Percentiles rank a stretch among this genome's conserved stretches.
These are phyloP conservation scores for Hormaphis cornu DNA, from an alignment of 1,140 invertebrate genomes.

Conservation along the genomic window DNA sequence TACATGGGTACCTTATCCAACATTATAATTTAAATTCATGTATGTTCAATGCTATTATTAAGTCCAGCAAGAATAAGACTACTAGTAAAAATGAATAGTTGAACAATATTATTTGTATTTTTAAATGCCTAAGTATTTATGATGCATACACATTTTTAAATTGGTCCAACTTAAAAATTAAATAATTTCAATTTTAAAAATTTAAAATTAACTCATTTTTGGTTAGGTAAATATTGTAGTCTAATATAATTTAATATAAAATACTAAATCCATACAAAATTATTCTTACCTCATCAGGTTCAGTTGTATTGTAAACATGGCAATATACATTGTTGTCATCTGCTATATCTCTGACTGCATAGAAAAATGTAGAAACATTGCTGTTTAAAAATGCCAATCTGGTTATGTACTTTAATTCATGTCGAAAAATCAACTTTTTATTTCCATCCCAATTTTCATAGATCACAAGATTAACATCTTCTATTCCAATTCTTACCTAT, in stretches of 20 bases:
- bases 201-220: too few species aligned
- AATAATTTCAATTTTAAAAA: too few species aligned
- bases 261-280: not conserved
- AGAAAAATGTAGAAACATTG: conserved; percentile 49
- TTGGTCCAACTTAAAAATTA: too few species aligned
- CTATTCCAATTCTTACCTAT: conserved; percentile 54
- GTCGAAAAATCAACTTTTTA: conserved; percentile 36
- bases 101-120: not conserved
- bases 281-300: conserved; percentile 52
- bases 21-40: not conserved
- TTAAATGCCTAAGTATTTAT: not conserved
- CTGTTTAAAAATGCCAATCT: conserved; percentile 48
- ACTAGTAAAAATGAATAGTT: not conserved
- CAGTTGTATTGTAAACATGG: conserved; percentile 53
- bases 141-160: too few species aligned
- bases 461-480: conserved; percentile 45
- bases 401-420: conserved; percentile 51
- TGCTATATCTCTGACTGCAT: conserved; percentile 52
- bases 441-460: conserved; percentile 23
- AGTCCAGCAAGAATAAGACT: too few species aligned
- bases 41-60: conserved; percentile 11
- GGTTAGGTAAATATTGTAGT: too few species aligned
- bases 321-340: conserved; percentile 53
- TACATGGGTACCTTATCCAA: conserved; percentile 10
- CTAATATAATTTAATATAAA: not conserved